Base-by-base conservation (phyloP, 2,113 vertebrate genomes). In the Onychostoma macrolepis region DNA sequence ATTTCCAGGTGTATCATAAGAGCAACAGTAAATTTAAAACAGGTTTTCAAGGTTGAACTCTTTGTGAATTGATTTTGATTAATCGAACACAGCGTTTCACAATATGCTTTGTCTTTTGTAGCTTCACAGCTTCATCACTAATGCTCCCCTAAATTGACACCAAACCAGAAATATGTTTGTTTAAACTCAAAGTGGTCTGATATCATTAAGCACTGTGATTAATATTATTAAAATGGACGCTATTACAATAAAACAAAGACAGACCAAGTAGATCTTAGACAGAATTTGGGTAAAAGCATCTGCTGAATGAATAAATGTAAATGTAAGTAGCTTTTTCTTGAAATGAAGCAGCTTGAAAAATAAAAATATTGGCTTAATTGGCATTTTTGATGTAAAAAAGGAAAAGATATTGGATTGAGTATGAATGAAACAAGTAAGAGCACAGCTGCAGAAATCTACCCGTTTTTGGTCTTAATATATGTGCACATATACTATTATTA, bases 231-330 rank as follows among this genome's bases (percentile, higher is more conserved):
- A 67, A 67, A 30, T 67, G 26, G 26, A 67, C 1, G 13, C 1
- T 17, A 1, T 67, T 67, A 67, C 13, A 67, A 17, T 56, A 7
- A 53, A 53, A 53, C 4, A 17, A 56, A 56, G 53, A 21, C 53
- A 56, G 53, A 56, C 53, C 53, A 56, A 56, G 19, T 56, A 56
- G 19, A 19, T 56, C 6, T 56, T 56, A 17, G 48, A 50, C 48
- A 17, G 13, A 56, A 56, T 21, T 48, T 78, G 72, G 53, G 78
- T 78, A 24, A 85, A 78, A 85, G 9, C 17, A 11, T 85, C 38
- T 77, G 36, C 56, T 78, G 8, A 65, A 85, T 76, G 50, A 61
- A 38, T 38, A 63, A 26, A 61, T 61, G 56, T 56, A 56, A 19
- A 56, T 21, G 17, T 56, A 56, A 21, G 48, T 56, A 56, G 61